These are phyloP conservation scores for Actias luna DNA, from an alignment of 2,888 invertebrate genomes.

Conservation along the genomic window DNA sequence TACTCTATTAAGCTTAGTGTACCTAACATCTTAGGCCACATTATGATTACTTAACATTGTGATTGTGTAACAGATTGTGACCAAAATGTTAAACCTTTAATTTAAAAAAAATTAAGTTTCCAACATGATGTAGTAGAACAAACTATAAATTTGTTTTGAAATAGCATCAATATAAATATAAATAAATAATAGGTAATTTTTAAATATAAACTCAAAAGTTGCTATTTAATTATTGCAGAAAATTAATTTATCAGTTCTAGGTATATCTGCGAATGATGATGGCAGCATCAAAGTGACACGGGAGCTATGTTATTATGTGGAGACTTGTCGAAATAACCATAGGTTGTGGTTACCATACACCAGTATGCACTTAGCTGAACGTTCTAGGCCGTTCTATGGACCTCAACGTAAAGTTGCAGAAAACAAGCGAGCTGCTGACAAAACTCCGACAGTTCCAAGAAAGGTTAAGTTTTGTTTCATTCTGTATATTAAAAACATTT, in stretches of 20 bases:
- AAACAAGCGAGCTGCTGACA: conserved; percentile 34
- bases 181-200: too few relatives aligned
- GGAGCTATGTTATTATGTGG: conserved; percentile 69
- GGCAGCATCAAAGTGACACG: conserved; percentile 49
- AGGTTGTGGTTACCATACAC: conserved; percentile 70
- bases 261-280: conserved; percentile 56
- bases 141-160: neutral
- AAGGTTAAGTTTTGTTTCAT: conserved; percentile 45
- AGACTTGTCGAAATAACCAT: conserved; percentile 54
- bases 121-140: neutral
- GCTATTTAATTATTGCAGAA: neutral
- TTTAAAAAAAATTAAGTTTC: too few relatives aligned
- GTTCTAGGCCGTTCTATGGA: conserved; percentile 72
- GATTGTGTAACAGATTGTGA: too few relatives aligned
- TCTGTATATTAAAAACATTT: too few relatives aligned
- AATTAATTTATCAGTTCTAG: conserved; percentile 51
- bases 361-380: conserved; percentile 58
- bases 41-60: too few relatives aligned
- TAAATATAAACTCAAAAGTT: neutral
- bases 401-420: conserved; percentile 40
- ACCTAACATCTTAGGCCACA: too few relatives aligned
- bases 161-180: too few relatives aligned
- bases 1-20: too few relatives aligned
- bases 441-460: conserved; percentile 38
- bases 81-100: too few relatives aligned